Evolutionary conservation across 2,113 vertebrate species (phyloP).

Genomic region (Micronycteris hirsuta): DNA sequence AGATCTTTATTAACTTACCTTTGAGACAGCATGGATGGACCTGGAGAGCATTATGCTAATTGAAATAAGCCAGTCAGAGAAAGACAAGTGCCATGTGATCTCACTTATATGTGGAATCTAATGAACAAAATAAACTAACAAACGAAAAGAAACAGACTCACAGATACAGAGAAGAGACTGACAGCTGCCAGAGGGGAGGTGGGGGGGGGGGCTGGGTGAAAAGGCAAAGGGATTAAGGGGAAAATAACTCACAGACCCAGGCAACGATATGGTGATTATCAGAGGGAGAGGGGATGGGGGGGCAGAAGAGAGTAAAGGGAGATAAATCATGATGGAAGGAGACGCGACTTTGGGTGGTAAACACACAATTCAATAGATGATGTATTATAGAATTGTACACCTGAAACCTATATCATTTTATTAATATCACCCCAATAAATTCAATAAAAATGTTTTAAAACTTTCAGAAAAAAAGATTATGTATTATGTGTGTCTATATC

Average conservation of each 20-base stretch:
- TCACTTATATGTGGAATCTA: background rate
- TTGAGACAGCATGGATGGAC: background rate
- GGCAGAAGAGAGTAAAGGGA: background rate
- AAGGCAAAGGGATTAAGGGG: background rate
- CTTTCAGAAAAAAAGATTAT: background rate
- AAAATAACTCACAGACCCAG: background rate
- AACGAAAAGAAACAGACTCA: background rate
- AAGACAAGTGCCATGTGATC: background rate
- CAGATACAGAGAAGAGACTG: background rate
- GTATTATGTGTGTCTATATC: conserved; percentile 61
- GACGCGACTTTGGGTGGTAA: background rate
- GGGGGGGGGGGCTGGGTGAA: background rate
- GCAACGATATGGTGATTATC: background rate
- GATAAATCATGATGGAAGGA: background rate
- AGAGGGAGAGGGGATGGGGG: background rate
- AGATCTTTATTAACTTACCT: conserved; percentile 77
- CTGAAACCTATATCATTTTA: background rate
- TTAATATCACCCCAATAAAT: background rate
- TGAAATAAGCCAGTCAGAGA: background rate
- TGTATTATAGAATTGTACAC: background rate
- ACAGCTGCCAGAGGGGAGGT: background rate
- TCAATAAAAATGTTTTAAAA: background rate
- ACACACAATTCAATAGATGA: background rate
- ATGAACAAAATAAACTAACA: background rate
- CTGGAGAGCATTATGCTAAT: background rate